Percentiles rank a stretch among this genome's conserved stretches.
phyloP scores from a whole-genome alignment of 2,113 vertebrate species.

The Leucopternis melanops region DNA sequence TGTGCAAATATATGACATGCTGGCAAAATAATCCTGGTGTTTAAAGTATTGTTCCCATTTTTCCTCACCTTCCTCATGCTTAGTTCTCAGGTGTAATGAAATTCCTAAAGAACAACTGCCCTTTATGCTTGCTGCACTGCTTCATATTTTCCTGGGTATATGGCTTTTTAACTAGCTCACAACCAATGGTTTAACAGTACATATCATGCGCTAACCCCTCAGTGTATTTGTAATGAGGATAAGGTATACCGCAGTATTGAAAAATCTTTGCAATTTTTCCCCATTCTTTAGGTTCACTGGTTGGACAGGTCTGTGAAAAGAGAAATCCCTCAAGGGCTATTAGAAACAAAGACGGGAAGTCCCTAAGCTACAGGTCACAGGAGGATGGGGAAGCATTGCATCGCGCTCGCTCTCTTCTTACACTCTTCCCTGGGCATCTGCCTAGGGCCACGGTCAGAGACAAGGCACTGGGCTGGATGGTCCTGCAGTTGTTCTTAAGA shows the following conservation, averaged over 20 bases:
- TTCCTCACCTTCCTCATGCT: not conserved
- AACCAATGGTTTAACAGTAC: not conserved
- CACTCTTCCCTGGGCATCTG: not conserved
- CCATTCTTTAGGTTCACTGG: not conserved
- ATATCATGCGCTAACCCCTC: not conserved
- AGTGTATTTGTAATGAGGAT: not conserved
- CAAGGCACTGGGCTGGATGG: not conserved
- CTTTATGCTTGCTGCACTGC: not conserved
- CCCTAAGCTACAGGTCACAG: not conserved
- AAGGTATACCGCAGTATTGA: not conserved
- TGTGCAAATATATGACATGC: not conserved
- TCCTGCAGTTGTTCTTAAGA: not conserved
- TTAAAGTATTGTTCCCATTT: not conserved
- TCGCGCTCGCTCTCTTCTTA: not conserved
- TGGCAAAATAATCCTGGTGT: not conserved
- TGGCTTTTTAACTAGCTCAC: not conserved
- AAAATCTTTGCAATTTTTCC: not conserved
- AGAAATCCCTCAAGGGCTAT: not conserved
- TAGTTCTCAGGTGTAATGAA: not conserved
- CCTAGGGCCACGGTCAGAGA: not conserved
- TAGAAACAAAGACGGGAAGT: constrained; percentile 37
- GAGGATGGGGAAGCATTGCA: not conserved
- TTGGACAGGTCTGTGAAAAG: not conserved
- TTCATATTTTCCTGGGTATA: not conserved
- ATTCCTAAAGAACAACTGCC: not conserved